Percentiles rank a stretch among this genome's conserved stretches.
Conservation (phyloP, 1,140 invertebrate species). For the Anastrepha ludens region DNA sequence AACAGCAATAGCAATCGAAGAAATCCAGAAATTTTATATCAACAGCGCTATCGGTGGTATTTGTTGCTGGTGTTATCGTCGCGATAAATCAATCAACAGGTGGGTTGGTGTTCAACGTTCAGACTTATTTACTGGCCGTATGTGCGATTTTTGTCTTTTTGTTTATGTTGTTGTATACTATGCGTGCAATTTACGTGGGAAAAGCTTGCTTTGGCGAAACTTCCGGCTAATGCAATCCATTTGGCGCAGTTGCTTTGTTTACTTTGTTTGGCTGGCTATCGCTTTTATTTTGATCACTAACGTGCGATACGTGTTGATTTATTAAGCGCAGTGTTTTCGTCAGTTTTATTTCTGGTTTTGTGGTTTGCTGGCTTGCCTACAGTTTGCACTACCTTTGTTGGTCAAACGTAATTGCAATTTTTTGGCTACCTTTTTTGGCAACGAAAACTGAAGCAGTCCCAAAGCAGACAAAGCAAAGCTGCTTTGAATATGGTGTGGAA, state of each 20-base stretch:
- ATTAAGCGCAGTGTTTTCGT: neutral
- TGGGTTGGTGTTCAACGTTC: slow-evolving; percentile 7
- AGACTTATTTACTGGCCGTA: neutral
- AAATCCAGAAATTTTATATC: neutral
- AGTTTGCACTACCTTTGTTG: slow-evolving; percentile 8
- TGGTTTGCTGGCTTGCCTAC: neutral
- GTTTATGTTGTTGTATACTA: neutral
- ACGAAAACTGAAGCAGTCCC: neutral
- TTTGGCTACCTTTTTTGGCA: slow-evolving; percentile 26
- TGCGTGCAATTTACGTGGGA: slow-evolving; percentile 48
- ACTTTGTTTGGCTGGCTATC: neutral
- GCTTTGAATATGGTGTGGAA: neutral
- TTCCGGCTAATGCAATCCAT: slow-evolving; percentile 40
- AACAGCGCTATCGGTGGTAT: neutral
- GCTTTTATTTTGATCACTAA: slow-evolving; percentile 33
- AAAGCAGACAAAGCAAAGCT: neutral
- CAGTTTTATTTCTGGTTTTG: neutral
- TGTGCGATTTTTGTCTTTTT: neutral
- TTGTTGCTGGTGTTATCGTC: neutral
- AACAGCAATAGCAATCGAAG: slow-evolving; percentile 1
- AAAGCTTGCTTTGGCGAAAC: slow-evolving; percentile 36
- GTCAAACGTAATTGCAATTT: slow-evolving; percentile 29
- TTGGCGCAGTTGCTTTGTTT: neutral
- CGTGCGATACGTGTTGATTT: slow-evolving; percentile 47
- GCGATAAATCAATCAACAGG: slow-evolving; percentile 46